Evolutionary conservation across 2,113 vertebrate genomes (phyloP), one percentile per base, ranked within the genome.

Genomic region (Bagarius yarrelli): DNA sequence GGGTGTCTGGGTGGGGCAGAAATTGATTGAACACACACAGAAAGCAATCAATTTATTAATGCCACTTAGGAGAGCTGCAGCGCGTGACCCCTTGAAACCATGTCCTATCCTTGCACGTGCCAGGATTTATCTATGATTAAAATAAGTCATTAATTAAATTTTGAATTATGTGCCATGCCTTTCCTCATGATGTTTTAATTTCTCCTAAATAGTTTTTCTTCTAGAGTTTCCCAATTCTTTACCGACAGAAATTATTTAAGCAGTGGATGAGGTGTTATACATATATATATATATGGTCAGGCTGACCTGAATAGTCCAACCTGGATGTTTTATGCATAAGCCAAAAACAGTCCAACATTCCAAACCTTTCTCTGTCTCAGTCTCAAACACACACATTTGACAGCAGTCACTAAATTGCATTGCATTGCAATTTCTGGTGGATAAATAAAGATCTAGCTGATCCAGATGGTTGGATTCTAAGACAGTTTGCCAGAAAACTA

Each of bases 31-130:
- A 52, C 80, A 56, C 19, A 27, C 36, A 16, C 47, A 73, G 75
- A 81, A 81, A 76, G 63, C 73, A 76, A 81, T 81, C 63, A 81
- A 76, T 81, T 76, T 81, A 76, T 81, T 81, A 81, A 81, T 81
- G 80, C 52, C 72, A 81, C 52, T 69, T 81, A 76, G 25, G 23
- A 76, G 53, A 32, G 61, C 36, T 67, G 72, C 34, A 67, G 70
- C 30, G 25, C 60, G 64, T 81, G 80, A 34, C 47, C 47, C 6
- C 50, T 55, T 14, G 12, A 57, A 67, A 70, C 52, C 69, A 69
- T 21, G 21, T 70, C 52, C 8, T 8, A 64, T 52, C 32, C 44
- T 25, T 61, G 11, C 15, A 1, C 44, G 52, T 53, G 67, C 40
- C 18, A 0, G 47, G 59, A 75, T 56, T 56, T 55, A n/a, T 3